Evolutionary conservation across 2,113 vertebrate genomes (phyloP).

Genomic region (Gadus macrocephalus): DNA sequence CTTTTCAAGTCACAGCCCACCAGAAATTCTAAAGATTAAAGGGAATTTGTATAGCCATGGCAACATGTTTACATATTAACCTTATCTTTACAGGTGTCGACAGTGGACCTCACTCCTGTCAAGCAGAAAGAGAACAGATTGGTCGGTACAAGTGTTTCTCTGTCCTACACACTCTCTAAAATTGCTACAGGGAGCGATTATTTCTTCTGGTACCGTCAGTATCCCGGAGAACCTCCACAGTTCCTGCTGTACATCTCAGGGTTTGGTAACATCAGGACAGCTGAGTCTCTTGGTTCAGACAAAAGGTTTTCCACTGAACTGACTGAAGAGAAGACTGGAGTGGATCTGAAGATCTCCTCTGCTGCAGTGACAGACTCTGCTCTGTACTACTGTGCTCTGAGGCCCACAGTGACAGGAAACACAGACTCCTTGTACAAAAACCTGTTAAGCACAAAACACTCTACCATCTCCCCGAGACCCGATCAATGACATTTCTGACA

Average conservation of each 20-base stretch:
- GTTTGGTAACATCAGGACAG: no score
- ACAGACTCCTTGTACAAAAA: slow-evolving; percentile 6
- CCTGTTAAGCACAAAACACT: not conserved
- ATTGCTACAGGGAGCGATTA: not conserved
- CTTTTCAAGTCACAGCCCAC: no score
- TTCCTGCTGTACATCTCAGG: not conserved
- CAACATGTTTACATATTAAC: no score
- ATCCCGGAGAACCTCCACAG: not conserved
- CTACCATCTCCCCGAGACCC: no score
- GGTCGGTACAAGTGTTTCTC: not conserved
- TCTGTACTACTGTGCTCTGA: no score
- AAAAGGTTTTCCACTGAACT: no score
- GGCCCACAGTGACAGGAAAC: slow-evolving; percentile 31
- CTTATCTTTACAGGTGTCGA: no score
- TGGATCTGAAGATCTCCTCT: slow-evolving; percentile 25
- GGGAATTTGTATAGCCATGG: no score
- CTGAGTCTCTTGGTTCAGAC: no score
- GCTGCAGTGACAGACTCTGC: not conserved
- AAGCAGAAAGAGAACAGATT: not conserved
- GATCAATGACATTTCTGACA: no score
- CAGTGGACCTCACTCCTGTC: not conserved
- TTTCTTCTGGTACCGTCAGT: not conserved
- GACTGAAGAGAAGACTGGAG: no score
- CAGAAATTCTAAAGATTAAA: no score
- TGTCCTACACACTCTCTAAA: slow-evolving; percentile 12